These are phyloP conservation scores for Atopsyche davidsoni DNA, from an alignment of 1,140 invertebrate genomes.

Conservation along the genomic window DNA sequence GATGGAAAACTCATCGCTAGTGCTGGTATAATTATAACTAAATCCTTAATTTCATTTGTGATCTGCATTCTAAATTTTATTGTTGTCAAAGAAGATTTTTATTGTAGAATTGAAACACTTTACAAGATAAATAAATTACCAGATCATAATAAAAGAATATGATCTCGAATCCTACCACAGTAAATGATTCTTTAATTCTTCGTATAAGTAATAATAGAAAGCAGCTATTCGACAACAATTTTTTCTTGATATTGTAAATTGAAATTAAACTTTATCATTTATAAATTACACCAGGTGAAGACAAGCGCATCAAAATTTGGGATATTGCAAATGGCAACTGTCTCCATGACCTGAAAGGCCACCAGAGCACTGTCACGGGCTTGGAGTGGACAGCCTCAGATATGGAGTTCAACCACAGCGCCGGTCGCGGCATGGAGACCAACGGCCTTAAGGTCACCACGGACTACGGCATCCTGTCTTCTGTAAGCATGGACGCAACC, in stretches of 20 bases:
- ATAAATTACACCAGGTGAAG: slow-evolving; percentile 51
- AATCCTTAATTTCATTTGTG: not conserved
- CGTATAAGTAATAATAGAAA: no score
- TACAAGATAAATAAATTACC: no score
- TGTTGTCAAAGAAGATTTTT: no score
- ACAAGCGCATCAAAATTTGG: slow-evolving; percentile 54
- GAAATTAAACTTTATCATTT: no score
- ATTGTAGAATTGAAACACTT: no score
- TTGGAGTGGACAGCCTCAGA: slow-evolving; percentile 49
- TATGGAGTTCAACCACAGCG: slow-evolving; percentile 50
- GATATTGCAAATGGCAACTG: slow-evolving; percentile 51
- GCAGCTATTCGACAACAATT: no score
- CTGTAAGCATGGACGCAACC: slow-evolving; percentile 45
- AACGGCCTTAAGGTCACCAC: slow-evolving; percentile 15
- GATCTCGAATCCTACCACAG: no score
- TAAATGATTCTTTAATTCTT: no score
- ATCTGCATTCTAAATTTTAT: no score
- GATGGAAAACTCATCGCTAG: slow-evolving; percentile 77
- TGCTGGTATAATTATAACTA: no score
- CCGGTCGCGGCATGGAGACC: slow-evolving; percentile 29
- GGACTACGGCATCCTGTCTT: slow-evolving; percentile 41
- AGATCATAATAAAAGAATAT: no score
- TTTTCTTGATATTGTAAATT: no score
- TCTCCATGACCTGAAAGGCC: slow-evolving; percentile 68
- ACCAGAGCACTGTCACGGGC: slow-evolving; percentile 67